Evolutionary conservation across 2,113 vertebrate genomes (phyloP).

Genomic region (Larimichthys crocea): DNA sequence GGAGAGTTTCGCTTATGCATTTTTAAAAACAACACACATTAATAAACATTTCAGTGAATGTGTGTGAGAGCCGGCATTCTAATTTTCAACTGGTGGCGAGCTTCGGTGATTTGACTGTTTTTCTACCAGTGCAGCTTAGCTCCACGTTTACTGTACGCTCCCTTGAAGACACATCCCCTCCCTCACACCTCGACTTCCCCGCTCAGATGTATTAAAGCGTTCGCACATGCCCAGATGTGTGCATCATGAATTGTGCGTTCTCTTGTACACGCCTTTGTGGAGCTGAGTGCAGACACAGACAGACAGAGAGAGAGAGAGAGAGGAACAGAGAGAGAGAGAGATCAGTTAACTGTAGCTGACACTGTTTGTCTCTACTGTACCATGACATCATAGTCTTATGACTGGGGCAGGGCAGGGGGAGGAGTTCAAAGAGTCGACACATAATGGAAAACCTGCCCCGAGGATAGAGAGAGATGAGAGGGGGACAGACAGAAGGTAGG

Average conservation of each 20-base stretch:
- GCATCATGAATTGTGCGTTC: slow-evolving; percentile 32
- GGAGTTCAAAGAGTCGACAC: slow-evolving; percentile 72
- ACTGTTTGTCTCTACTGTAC: slow-evolving; percentile 70
- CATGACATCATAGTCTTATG: slow-evolving; percentile 82
- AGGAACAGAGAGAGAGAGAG: slow-evolving; percentile 18
- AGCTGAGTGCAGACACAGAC: slow-evolving; percentile 9
- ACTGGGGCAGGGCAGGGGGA: slow-evolving; percentile 78
- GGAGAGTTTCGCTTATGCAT: neutral
- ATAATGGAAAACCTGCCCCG: slow-evolving; percentile 74
- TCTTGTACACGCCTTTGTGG: slow-evolving; percentile 37
- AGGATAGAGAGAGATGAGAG: slow-evolving; percentile 47
- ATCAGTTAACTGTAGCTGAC: slow-evolving; percentile 70
- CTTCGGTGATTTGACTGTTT: slow-evolving; percentile 20
- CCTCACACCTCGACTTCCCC: neutral
- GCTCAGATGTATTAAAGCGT: neutral
- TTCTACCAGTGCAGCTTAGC: neutral
- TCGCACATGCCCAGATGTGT: slow-evolving; percentile 16
- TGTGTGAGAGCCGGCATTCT: no score
- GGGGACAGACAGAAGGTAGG: slow-evolving; percentile 43
- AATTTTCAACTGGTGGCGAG: neutral
- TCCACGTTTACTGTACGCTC: neutral
- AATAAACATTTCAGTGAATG: no score
- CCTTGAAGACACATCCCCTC: slow-evolving; percentile 4
- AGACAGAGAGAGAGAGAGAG: neutral
- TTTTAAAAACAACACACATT: no score